Conservation (phyloP, 2,113 vertebrate species). For the Cololabis saira region DNA sequence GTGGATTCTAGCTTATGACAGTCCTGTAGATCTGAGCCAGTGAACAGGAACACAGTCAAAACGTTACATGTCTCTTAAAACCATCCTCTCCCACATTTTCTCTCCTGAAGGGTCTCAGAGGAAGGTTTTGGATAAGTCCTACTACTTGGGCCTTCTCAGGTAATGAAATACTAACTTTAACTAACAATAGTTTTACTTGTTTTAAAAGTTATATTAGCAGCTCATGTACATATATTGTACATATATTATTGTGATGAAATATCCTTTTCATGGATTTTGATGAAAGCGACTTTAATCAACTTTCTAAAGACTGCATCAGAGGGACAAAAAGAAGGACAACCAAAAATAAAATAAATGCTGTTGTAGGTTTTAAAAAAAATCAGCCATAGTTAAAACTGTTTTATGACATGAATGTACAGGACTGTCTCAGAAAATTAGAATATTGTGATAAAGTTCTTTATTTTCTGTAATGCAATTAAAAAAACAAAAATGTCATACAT, state of each 20-base stretch:
- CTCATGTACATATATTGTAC: neutral
- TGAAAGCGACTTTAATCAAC: too few species aligned
- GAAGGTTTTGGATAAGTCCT: conserved; percentile 97
- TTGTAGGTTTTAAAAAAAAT: too few species aligned
- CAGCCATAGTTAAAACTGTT: neutral
- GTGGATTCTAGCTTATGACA: neutral
- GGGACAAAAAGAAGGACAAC: too few species aligned
- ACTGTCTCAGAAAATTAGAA: too few species aligned
- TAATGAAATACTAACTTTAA: conserved; percentile 56
- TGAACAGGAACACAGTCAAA: too few species aligned
- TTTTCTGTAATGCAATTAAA: too few species aligned
- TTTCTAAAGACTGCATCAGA: too few species aligned
- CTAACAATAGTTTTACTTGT: fast-evolving
- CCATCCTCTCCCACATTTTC: fast-evolving
- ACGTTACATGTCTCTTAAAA: neutral
- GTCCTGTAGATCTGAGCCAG: neutral
- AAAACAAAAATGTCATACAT: too few species aligned
- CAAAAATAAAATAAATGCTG: too few species aligned
- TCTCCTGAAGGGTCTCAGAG: conserved; percentile 91
- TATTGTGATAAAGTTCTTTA: too few species aligned
- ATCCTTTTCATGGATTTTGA: neutral
- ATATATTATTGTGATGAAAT: neutral
- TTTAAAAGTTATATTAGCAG: neutral
- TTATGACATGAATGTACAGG: neutral
- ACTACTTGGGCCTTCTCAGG: conserved; percentile 94